Evolutionary conservation across 2,113 vertebrate species (phyloP).

Genomic region (Pelvicachromis taeniatus): DNA sequence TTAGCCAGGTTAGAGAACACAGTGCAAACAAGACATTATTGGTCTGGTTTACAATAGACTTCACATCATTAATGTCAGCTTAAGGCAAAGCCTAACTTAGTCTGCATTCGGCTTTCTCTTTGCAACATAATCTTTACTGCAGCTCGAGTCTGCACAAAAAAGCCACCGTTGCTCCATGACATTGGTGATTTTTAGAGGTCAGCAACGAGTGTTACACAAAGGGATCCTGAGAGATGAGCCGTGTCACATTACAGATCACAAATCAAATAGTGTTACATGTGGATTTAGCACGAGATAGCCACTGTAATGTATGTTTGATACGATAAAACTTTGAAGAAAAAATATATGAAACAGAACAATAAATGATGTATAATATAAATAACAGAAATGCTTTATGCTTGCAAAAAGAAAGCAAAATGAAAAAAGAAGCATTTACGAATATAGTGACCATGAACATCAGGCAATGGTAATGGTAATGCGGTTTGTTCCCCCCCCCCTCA

Average conservation of each 20-base stretch:
- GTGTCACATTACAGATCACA: neutral
- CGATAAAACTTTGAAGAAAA: neutral
- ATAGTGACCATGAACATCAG: constrained; percentile 38
- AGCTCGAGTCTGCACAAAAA: neutral
- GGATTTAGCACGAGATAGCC: neutral
- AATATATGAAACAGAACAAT: neutral
- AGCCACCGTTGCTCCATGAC: neutral
- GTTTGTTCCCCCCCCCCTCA: neutral
- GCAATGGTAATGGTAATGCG: constrained; percentile 29
- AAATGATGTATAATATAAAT: constrained; percentile 14
- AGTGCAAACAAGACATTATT: constrained; percentile 41
- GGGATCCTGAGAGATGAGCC: neutral
- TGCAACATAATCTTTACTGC: neutral
- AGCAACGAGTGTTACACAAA: neutral
- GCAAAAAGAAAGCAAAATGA: constrained; percentile 12
- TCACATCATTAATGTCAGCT: constrained; percentile 10
- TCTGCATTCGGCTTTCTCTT: neutral
- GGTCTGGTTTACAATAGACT: constrained; percentile 19
- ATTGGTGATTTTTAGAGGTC: constrained; percentile 33
- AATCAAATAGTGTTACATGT: neutral
- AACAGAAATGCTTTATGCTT: neutral
- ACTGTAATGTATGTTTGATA: neutral
- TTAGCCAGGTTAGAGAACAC: constrained; percentile 32
- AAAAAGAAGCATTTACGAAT: neutral
- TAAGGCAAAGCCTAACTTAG: neutral